Evolutionary conservation across 37 sponge, comb jelly and placozoan species (phyloP).

Genomic region (Amphimedon queenslandica): DNA sequence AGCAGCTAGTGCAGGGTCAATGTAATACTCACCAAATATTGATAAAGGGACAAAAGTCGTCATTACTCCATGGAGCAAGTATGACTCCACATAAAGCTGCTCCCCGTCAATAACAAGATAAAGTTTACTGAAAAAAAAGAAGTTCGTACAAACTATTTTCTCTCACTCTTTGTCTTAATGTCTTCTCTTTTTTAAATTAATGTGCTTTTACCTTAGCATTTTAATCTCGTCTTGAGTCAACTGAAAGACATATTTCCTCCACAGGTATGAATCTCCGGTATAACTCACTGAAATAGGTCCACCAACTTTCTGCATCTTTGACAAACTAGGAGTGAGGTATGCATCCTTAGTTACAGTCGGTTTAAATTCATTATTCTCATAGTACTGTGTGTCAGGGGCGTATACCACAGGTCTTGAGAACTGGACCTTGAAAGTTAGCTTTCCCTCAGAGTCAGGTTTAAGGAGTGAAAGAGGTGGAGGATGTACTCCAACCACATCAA

Average conservation of each 20-base stretch:
- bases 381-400: no score
- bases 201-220: no score
- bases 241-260: no score
- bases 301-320: no score
- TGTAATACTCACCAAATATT: constrained; percentile 23
- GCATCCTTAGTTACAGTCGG: neutral
- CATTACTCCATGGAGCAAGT: no score
- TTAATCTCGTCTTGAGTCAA: no score
- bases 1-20: neutral
- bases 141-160: no score
- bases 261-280: no score
- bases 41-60: neutral
- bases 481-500: constrained; percentile 8
- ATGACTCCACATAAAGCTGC: neutral
- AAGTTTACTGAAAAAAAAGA: neutral
- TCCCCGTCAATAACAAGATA: constrained; percentile 12
- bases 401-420: constrained; percentile 7
- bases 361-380: no score
- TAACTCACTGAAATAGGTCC: no score
- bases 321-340: neutral
- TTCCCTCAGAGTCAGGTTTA: constrained; percentile 1
- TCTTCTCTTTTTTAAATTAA: no score
- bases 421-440: neutral
- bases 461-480: constrained; percentile 10
- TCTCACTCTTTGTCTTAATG: no score